A percentile compares a stretch with the other conserved stretches of the same genome.
Conservation (phyloP, 2,888 invertebrate species). For the Thymelicus sylvestris region DNA sequence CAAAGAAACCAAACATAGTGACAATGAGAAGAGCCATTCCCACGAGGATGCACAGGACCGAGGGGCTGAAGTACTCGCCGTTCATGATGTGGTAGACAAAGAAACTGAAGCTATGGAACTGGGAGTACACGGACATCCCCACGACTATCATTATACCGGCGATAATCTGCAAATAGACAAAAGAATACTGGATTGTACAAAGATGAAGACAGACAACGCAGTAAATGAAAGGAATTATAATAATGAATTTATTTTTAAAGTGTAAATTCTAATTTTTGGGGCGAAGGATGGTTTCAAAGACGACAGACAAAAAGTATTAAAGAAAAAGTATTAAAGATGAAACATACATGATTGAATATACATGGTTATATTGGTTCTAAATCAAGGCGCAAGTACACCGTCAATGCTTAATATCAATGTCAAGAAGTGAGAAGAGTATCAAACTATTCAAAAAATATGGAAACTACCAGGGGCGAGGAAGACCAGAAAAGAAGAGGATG, state of each 20-base stretch:
- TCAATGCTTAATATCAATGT: neutral
- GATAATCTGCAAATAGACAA: slow-evolving; percentile 63
- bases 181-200: neutral
- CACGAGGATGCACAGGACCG: slow-evolving; percentile 89
- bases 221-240: too few species aligned
- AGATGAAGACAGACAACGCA: too few species aligned
- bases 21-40: slow-evolving; percentile 90
- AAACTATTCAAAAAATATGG: too few species aligned
- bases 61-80: slow-evolving; percentile 88
- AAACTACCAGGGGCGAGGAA: too few species aligned
- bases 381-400: neutral
- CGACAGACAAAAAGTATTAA: too few species aligned
- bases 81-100: slow-evolving; percentile 62
- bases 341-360: too few species aligned
- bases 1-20: slow-evolving; percentile 93
- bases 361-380: too few species aligned
- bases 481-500: too few species aligned
- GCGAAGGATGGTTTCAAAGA: too few species aligned
- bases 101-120: slow-evolving; percentile 69
- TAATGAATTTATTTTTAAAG: too few species aligned
- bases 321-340: too few species aligned
- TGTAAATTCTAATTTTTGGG: too few species aligned
- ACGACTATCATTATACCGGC: slow-evolving; percentile 71
- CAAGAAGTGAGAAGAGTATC: neutral
- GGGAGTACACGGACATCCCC: slow-evolving; percentile 73